phyloP scores from a whole-genome alignment of 2,113 vertebrate genomes.

The Diadophis punctatus region DNA sequence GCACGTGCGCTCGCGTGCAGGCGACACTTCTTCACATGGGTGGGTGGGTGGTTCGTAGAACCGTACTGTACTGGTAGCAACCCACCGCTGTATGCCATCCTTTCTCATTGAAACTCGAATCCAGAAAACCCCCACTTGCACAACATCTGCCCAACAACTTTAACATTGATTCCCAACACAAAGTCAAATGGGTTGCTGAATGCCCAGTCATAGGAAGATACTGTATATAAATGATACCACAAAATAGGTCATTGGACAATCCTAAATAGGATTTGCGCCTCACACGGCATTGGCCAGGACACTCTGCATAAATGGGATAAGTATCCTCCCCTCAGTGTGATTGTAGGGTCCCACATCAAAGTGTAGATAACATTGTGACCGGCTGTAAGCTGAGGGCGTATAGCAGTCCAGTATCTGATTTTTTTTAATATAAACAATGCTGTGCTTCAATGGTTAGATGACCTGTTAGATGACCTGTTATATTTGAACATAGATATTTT shows the following conservation, averaged over 20 bases:
- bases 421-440: background rate
- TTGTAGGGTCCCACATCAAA: background rate
- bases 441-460: background rate
- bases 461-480: background rate
- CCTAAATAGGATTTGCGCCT: background rate
- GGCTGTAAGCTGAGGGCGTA: background rate
- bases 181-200: background rate
- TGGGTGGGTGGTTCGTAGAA: no score
- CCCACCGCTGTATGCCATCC: background rate
- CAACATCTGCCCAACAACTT: background rate
- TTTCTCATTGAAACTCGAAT: background rate
- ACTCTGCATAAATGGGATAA: background rate
- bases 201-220: background rate
- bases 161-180: background rate
- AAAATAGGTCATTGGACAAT: background rate
- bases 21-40: no score
- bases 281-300: background rate
- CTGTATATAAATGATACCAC: background rate
- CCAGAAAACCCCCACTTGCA: background rate
- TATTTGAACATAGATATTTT: background rate
- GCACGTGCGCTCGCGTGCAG: no score
- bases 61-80: no score
- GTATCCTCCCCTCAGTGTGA: background rate
- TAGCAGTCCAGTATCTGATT: background rate
- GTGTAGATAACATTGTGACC: background rate